Evolutionary conservation across 2,888 invertebrate genomes (phyloP).

Genomic region (Lomographa bimaculata): DNA sequence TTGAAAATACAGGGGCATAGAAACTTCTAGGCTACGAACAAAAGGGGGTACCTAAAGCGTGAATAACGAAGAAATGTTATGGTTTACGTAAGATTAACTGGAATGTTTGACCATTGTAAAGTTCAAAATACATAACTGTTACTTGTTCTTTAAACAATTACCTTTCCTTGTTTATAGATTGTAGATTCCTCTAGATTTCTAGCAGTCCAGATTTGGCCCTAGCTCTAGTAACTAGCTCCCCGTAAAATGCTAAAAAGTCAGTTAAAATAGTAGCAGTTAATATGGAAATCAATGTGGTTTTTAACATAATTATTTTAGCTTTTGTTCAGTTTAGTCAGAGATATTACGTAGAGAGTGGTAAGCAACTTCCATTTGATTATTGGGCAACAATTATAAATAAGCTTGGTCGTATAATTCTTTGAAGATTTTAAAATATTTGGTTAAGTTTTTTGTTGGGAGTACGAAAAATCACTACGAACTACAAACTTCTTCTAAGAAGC

Average conservation of each 20-base stretch:
- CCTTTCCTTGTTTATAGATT: conserved; percentile 5
- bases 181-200: conserved; percentile 1
- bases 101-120: conserved; percentile 30
- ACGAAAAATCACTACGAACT: too few species aligned
- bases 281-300: conserved; percentile 25
- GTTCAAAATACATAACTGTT: conserved; percentile 13
- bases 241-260: conserved; percentile 15
- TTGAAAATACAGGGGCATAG: too few species aligned
- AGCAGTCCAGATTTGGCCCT: conserved; percentile 4
- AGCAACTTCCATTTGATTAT: conserved; percentile 26
- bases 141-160: conserved; percentile 19
- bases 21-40: too few species aligned
- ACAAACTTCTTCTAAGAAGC: too few species aligned
- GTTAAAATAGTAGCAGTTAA: too few species aligned
- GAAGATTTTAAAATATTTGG: too few species aligned
- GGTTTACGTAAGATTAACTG: conserved; percentile 13
- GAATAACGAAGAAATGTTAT: conserved; percentile 6
- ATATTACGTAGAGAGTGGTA: conserved; percentile 47
- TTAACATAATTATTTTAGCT: conserved; percentile 36
- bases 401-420: too few species aligned
- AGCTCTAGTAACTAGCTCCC: conserved; percentile 3
- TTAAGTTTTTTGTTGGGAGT: too few species aligned
- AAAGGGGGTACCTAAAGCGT: neutral
- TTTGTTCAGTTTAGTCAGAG: conserved; percentile 31
- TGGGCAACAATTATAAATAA: neutral